A percentile compares a stretch with the other conserved stretches of the same genome.
phyloP scores from a whole-genome alignment of 2,888 invertebrate genomes.

The Eubasilissa splendida region DNA sequence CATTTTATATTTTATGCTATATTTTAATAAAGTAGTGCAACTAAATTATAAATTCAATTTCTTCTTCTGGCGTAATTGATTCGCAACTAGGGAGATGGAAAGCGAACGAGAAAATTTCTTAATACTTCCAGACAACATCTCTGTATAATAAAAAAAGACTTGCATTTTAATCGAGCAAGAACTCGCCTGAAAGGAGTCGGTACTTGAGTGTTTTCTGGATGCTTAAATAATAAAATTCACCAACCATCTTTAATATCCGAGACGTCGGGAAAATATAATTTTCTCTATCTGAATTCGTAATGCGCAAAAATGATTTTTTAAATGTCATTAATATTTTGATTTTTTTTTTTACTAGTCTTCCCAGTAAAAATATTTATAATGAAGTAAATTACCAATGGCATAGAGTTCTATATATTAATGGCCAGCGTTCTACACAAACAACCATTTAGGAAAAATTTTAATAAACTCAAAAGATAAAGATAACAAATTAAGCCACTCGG shows the following conservation, averaged over 20 bases:
- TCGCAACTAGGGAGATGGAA: background rate
- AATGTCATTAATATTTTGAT: too few relatives aligned
- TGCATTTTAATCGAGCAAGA: constrained; percentile 25
- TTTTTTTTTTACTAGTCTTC: too few relatives aligned
- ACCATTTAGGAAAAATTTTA: too few relatives aligned
- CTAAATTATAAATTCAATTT: constrained; percentile 25
- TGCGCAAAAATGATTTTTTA: too few relatives aligned
- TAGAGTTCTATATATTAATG: too few relatives aligned
- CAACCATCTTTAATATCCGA: background rate
- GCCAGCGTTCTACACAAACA: too few relatives aligned
- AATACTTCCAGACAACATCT: constrained; percentile 29
- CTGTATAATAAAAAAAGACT: constrained; percentile 20
- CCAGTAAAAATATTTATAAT: too few relatives aligned
- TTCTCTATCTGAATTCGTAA: constrained; percentile 7
- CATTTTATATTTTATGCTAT: too few relatives aligned
- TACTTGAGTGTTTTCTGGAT: constrained; percentile 7
- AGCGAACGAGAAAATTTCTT: constrained; percentile 14
- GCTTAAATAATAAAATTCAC: constrained; percentile 31
- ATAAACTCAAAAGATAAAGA: too few relatives aligned
- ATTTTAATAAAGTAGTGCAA: too few relatives aligned
- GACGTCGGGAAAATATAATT: constrained; percentile 22
- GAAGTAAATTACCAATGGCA: too few relatives aligned
- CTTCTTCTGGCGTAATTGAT: constrained; percentile 25
- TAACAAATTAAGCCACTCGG: too few relatives aligned
- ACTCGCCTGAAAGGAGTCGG: constrained; percentile 7